Base-by-base conservation (phyloP, 2,113 vertebrate genomes). In the Pluvialis apricaria region DNA sequence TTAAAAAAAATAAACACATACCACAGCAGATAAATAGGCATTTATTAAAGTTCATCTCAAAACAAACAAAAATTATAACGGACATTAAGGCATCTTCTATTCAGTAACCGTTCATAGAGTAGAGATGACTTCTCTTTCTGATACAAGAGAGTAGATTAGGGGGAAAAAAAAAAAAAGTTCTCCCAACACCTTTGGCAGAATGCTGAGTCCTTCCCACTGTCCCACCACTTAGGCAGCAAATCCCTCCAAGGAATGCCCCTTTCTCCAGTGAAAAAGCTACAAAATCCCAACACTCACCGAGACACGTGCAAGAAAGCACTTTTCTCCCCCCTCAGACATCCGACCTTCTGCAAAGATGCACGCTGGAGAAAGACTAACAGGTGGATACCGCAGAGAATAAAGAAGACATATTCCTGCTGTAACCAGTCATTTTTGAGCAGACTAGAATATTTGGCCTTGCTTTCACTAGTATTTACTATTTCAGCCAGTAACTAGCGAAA, bases 31-130 rank as follows among this genome's bases (percentile, higher is more conserved):
- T 96, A 98, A 97, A 97, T 89, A 98, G 42, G 64, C 61, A 96
- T 98, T 97, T 97, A 97, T 98, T 98, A 96, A 98, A 97, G 90
- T 94, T 70, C 69, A 87, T 89, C 84, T 95, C 80, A 82, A 90
- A 86, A 28, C 87, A 96, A 93, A 82, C 96, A 83, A 96, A 92
- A 97, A 96, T 95, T 96, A 86, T 92, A 95, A 96, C 78, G 86
- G 64, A 96, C 91, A 97, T 97, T 98, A 98, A 98, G 98, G 98
- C 97, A 98, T 97, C 92, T 95, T 94, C 75, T 91, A 92, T 79
- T 96, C 82, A 86, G 34, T 88, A 88, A 94, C 76, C 17, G 6
- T 81, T 90, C 82, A 84, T 62, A 91, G 36, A 94, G 84, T 73
- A 95, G 91, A 96, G 77, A 94, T 68, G 73, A 97, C 12, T 77